These are phyloP conservation scores for Amorpha juglandis DNA, from an alignment of 2,888 invertebrate species.

Conservation along the genomic window DNA sequence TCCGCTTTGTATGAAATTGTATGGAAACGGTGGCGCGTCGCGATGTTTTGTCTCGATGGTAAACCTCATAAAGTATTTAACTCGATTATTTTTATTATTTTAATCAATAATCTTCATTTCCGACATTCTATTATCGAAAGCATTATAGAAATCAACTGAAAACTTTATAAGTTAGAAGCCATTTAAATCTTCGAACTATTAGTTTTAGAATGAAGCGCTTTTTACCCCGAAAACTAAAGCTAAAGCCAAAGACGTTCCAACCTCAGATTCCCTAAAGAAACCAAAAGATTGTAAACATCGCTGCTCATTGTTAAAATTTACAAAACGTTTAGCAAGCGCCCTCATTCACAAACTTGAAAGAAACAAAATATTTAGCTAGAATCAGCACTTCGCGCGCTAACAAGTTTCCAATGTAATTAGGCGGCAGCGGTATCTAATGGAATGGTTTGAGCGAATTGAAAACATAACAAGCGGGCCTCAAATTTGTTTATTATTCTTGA, in stretches of 20 bases:
- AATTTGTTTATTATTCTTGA: neutral
- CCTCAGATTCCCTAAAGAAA: neutral
- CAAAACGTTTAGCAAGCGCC: constrained; percentile 30
- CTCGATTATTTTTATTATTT: too few species aligned
- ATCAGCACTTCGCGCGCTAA: constrained; percentile 70
- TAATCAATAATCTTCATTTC: too few species aligned
- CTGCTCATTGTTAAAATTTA: constrained; percentile 1
- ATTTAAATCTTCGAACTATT: too few species aligned
- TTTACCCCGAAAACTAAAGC: neutral
- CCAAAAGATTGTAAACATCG: neutral
- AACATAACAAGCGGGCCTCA: constrained; percentile 6
- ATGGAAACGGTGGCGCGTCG: too few species aligned
- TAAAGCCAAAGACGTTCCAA: neutral
- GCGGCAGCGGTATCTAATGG: constrained; percentile 36
- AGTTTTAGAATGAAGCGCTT: too few species aligned
- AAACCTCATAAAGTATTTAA: too few species aligned
- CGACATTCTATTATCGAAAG: too few species aligned
- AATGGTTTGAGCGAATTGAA: constrained; percentile 18
- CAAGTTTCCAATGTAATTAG: constrained; percentile 66
- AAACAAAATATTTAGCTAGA: constrained; percentile 65
- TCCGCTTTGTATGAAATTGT: too few species aligned
- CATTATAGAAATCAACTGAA: too few species aligned
- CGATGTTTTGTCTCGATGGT: too few species aligned
- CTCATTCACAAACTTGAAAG: constrained; percentile 51
- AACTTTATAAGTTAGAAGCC: too few species aligned